Base-by-base conservation (phyloP, 2,888 invertebrate genomes). In the Leucozona laternaria region DNA sequence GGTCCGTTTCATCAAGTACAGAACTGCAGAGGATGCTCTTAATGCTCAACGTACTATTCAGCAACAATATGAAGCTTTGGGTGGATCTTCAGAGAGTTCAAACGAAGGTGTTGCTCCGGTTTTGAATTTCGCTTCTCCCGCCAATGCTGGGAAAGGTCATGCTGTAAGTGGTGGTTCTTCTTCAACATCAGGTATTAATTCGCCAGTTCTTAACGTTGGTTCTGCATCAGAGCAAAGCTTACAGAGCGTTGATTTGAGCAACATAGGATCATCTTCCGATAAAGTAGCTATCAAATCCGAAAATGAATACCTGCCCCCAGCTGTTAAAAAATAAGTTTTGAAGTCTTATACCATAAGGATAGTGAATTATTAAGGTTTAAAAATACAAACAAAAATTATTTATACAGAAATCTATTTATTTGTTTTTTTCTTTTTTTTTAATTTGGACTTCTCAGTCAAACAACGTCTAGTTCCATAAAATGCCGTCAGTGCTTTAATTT, bases 1-100 rank as follows among this genome's bases (percentile, higher is more conserved):
- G 79, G 92, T 92, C 11, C 90, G 90, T 80, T 92, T 92, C 71
- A 90, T 91, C 79, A 91, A 91, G 88, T 91, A 91, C 89, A 91
- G 91, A 82, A 92, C 91, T 3, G 89, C 89, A 1, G 89, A 91
- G 83, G 91, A 92, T 88, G 91, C 91, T 31, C 88, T 88, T 77
- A 90, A 90, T 57, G 91, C 91, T 6, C 91, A 91, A 88, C 88
- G 87, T 0, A 80, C 89, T 40, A 91, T 91, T 66, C 91, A 91
- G 75, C 85, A 88, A 3, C 90, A 91, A 73, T 91, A 91, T 73
- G 90, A 91, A 43, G 78, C 88, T 22, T 88, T 91, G 79, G 90
- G 91, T 17, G 91, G 91, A 45, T 28, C 90, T 20, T 88, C 89
- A 37, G 89, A 90, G 62, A 87, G 87, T 60, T 86, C 89, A 57